Conservation (phyloP, 2,888 invertebrate genomes). For the Archaeoteleia sp. region DNA sequence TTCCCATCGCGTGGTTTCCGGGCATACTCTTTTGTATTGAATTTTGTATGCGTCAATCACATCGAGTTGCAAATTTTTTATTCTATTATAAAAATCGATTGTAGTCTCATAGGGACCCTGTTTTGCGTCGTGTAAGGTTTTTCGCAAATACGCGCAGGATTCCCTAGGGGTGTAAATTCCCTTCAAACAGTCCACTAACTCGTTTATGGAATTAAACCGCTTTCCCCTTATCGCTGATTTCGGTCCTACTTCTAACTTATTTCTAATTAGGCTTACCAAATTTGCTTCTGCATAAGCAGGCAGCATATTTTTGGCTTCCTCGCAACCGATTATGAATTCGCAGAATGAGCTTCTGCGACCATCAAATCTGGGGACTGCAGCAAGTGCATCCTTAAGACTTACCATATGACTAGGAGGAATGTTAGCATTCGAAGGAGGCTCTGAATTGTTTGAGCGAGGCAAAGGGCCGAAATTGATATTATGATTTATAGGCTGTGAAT, state of each 20-base stretch:
- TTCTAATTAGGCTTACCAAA: not conserved
- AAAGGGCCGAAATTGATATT: too few relatives aligned
- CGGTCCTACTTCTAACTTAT: not conserved
- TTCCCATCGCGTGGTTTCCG: not conserved
- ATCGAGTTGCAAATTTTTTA: slow-evolving; percentile 6
- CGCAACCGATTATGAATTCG: slow-evolving; percentile 7
- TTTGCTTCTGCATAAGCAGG: slow-evolving; percentile 8
- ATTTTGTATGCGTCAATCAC: slow-evolving; percentile 12
- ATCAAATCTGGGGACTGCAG: slow-evolving; percentile 1
- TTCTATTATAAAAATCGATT: slow-evolving; percentile 11
- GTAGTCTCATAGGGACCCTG: slow-evolving; percentile 7
- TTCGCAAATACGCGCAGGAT: not conserved
- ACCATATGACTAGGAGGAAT: not conserved
- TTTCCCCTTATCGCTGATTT: not conserved
- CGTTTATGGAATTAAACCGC: not conserved
- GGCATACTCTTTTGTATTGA: slow-evolving; percentile 10
- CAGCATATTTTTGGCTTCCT: slow-evolving; percentile 3
- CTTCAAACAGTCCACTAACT: slow-evolving; percentile 4
- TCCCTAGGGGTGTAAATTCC: not conserved
- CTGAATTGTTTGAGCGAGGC: too few relatives aligned
- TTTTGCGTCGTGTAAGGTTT: not conserved
- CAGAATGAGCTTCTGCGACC: not conserved
- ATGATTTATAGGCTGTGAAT: too few relatives aligned
- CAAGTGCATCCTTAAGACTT: slow-evolving; percentile 2
- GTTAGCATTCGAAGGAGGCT: not conserved